Base-by-base conservation (phyloP, 2,113 vertebrate species). In the Xenopus laevis region DNA sequence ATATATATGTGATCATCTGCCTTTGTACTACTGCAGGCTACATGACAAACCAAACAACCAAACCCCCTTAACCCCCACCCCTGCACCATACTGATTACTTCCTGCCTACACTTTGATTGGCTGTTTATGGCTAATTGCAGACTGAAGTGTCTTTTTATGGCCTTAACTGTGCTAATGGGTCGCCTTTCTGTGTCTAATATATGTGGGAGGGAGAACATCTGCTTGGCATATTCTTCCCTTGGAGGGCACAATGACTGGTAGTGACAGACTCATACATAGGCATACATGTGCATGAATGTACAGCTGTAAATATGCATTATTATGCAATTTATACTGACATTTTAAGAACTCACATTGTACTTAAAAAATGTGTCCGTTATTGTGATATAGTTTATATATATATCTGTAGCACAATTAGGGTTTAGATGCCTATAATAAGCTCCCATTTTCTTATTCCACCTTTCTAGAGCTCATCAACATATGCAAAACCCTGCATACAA, bases 81-180 rank as follows among this genome's bases (percentile, higher is more conserved):
- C 27, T 55, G 4, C 20, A 21, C 58, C 11, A 27, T 20, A 7
- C 71, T 74, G 71, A 74, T 74, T 58, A 59, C 53, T 65, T 65
- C 46, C 71, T 59, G 50, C 63, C 52, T 74, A 66, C 71, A 59
- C 63, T 18, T 50, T 74, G 62, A 74, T 74, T 66, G 71, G 71
- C 63, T 65, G 67, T 74, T 74, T 74, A 74, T 74, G 64, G 72
- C 65, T 74, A 74, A 74, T 74, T 74, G 64, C 72, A 60, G 64
- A 18, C 50, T 53, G 64, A 68, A 74, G 65, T 74, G 63, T 59
- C 65, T 74, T 74, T 74, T 67, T 74, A 74, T 74, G 71, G 62
- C 17, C 21, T 74, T 66, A 67, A 72, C 60, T 72, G 47, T 72
- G 71, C 61, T 72, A 72, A 67, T 67, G 65, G 58, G 27, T 55